These are phyloP conservation scores for Tinea pellionella DNA, from an alignment of 2,888 invertebrate species.

Conservation along the genomic window DNA sequence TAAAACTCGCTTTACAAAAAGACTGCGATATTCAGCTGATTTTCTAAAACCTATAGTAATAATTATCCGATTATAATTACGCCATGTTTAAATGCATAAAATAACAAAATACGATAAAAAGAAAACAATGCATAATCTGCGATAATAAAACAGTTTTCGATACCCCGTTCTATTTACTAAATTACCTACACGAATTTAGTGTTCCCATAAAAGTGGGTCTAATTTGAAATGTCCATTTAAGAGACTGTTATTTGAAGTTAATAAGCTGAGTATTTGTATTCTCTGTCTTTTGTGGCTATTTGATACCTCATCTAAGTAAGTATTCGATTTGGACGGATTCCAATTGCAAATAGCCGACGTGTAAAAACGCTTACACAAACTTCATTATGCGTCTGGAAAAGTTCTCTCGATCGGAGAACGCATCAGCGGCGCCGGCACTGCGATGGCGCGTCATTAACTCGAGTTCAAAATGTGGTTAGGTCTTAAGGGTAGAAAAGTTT, in stretches of 20 bases:
- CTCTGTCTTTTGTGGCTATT: background rate
- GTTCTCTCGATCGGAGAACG: slow-evolving; percentile 10
- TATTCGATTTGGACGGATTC: slow-evolving; percentile 24
- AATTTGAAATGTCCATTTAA: background rate
- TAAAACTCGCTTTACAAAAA: background rate
- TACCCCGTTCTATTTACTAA: no score
- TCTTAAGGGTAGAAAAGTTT: slow-evolving; percentile 11
- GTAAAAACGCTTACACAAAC: slow-evolving; percentile 18
- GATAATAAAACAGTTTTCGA: background rate
- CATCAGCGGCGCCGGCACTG: slow-evolving; percentile 10
- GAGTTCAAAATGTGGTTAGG: slow-evolving; percentile 13
- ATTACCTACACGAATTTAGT: background rate
- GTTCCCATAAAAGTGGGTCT: background rate
- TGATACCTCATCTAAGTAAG: slow-evolving; percentile 21
- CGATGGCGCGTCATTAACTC: slow-evolving; percentile 10
- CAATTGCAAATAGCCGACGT: slow-evolving; percentile 14
- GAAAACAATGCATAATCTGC: background rate
- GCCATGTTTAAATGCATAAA: background rate
- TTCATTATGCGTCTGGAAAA: slow-evolving; percentile 18
- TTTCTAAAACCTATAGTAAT: no score
- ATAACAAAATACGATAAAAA: background rate
- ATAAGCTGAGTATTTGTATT: background rate
- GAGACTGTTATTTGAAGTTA: background rate
- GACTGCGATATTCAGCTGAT: background rate
- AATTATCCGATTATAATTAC: background rate